Percentiles rank a stretch among this genome's conserved stretches.
phyloP scores from a whole-genome alignment of 1,140 invertebrate genomes.

The Portunus trituberculatus region DNA sequence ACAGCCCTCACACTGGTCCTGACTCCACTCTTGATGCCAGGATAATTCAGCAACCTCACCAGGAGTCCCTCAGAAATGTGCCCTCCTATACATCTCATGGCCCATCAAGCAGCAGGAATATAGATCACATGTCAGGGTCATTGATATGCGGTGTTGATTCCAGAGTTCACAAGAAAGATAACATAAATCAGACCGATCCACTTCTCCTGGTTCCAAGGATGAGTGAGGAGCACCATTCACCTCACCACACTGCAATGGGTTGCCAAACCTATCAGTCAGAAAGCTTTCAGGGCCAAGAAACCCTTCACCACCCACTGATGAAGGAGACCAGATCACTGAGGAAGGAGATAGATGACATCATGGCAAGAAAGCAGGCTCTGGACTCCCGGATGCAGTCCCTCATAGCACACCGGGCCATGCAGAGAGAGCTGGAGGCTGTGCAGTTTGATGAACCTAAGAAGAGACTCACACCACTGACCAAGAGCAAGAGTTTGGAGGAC shows the following conservation, averaged over 20 bases:
- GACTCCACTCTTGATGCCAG: conserved; percentile 26
- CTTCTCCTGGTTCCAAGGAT: neutral
- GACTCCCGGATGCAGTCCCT: conserved; percentile 65
- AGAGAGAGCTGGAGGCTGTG: conserved; percentile 38
- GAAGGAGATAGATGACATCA: conserved; percentile 69
- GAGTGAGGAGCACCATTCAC: neutral
- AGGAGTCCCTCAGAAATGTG: neutral
- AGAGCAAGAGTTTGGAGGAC: conserved; percentile 66
- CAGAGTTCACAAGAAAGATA: neutral
- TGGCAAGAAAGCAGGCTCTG: conserved; percentile 66
- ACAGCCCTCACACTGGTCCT: neutral
- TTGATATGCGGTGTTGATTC: neutral
- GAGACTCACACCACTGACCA: neutral
- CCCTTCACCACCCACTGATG: conserved; percentile 52
- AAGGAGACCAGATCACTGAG: conserved; percentile 68
- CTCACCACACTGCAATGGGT: neutral
- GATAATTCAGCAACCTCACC: neutral
- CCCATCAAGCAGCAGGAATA: neutral
- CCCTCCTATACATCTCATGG: neutral
- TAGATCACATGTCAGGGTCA: neutral
- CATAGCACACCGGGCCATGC: conserved; percentile 67
- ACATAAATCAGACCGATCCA: conserved; percentile 44
- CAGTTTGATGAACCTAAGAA: neutral
- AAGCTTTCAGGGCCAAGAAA: conserved; percentile 41
- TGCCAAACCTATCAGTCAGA: conserved; percentile 14